These are phyloP conservation scores for Salmo trutta DNA, from an alignment of 2,797 vertebrate genomes.

Conservation along the genomic window DNA sequence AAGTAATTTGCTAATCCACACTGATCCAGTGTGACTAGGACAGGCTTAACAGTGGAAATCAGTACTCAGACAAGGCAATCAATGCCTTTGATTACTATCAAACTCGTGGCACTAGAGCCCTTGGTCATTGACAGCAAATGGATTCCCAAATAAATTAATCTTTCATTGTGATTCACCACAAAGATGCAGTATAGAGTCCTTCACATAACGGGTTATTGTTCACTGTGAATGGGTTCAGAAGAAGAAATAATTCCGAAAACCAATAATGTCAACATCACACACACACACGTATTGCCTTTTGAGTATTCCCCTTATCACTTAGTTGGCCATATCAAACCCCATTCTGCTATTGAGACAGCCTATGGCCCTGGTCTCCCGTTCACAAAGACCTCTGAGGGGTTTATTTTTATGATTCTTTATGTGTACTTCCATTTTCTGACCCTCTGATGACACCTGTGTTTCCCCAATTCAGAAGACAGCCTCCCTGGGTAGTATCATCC, in stretches of 20 bases:
- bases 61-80: conserved; percentile 38
- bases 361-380: conserved; percentile 3
- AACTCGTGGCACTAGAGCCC: conserved; percentile 29
- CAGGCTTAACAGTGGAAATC: background rate
- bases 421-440: conserved; percentile 20
- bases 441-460: conserved; percentile 40
- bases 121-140: conserved; percentile 40
- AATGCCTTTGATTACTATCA: conserved; percentile 62
- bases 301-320: background rate
- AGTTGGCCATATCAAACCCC: conserved; percentile 13
- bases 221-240: background rate
- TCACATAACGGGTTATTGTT: conserved; percentile 31
- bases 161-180: conserved; percentile 4
- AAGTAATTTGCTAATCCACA: conserved; percentile 55
- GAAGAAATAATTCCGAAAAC: background rate
- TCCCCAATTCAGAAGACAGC: conserved; percentile 38
- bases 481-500: conserved; percentile 49
- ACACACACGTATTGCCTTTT: background rate
- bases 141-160: conserved; percentile 34
- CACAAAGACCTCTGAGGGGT: background rate
- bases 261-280: background rate
- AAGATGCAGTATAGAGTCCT: background rate
- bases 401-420: background rate
- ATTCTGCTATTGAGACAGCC: conserved; percentile 10
- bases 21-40: conserved; percentile 65